These are phyloP conservation scores for Eupleurogrammus muticus DNA, from an alignment of 2,797 vertebrate genomes.

Conservation along the genomic window DNA sequence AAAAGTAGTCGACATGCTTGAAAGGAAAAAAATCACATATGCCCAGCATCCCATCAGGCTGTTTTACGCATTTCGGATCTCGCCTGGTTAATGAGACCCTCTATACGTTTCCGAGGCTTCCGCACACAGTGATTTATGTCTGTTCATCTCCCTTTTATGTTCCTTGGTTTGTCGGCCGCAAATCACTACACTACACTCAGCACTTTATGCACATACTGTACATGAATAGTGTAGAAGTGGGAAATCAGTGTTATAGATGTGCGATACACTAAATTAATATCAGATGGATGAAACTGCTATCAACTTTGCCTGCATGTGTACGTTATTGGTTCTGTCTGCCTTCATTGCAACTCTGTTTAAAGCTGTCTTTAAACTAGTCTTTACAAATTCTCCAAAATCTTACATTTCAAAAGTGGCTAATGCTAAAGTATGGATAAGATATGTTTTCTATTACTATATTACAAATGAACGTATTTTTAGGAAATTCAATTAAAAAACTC, in stretches of 20 bases:
- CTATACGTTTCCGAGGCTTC: constrained; percentile 58
- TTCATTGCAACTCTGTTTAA: neutral
- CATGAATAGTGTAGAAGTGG: neutral
- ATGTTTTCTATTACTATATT: neutral
- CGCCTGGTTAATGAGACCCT: constrained; percentile 62
- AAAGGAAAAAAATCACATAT: constrained; percentile 19
- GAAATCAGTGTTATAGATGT: constrained; percentile 19
- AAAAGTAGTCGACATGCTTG: neutral
- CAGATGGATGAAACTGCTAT: constrained; percentile 12
- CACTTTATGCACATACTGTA: constrained; percentile 37
- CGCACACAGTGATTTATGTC: constrained; percentile 58
- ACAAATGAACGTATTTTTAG: neutral
- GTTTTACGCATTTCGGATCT: constrained; percentile 43
- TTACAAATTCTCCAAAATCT: neutral
- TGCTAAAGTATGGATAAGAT: too few relatives aligned
- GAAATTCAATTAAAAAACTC: neutral
- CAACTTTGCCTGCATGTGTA: neutral
- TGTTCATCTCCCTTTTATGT: constrained; percentile 55
- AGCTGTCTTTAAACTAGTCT: too few relatives aligned
- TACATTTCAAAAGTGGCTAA: neutral
- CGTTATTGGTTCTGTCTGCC: neutral
- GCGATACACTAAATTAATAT: constrained; percentile 23
- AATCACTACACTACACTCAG: constrained; percentile 54
- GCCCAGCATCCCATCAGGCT: constrained; percentile 13
- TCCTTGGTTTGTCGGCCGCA: constrained; percentile 45